Base-by-base conservation (phyloP, 2,888 invertebrate genomes). In the Yponomeuta plumbellus region DNA sequence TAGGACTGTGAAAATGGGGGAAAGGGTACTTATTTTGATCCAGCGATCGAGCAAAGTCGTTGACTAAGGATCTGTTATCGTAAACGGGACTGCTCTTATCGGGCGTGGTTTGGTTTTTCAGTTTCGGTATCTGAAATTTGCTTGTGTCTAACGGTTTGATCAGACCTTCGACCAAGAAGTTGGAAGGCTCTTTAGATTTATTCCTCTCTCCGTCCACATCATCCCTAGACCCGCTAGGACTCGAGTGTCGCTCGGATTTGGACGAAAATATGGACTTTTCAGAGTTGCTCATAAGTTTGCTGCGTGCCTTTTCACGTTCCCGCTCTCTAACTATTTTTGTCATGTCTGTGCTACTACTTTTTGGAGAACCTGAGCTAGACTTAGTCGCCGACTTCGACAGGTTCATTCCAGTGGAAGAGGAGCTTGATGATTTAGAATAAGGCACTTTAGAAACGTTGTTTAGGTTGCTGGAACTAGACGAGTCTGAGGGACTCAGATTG, bases 71-170 rank as follows among this genome's bases (percentile, higher is more conserved):
- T 8, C 91, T 82, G 68, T 77, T 81, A 70, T 90, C 91, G 71
- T 88, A 90, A 0, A 82, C 80, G 4, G 86, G 83, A 70, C 80
- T 87, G 68, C 81, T 88, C 74, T 92, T 92, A 70, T 92, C 92
- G 11, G 86, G 84, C n/a, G 89, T 84, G 34, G 80, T 85, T 74
- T 90, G 87, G 70, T 89, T 92, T 77, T 91, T 88, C 68, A 97
- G 81, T 84, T 97, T 97, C 0, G 97, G 97, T 75, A 97, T 97
- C 89, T 97, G 97, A 86, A 96, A 97, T 77, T 96, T 97, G 67
- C 95, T 95, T 67, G 94, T 94, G 74, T 97, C 95, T 52, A 95
- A 83, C 11, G 95, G 94, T 76, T 96, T 96, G 74, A 95, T 95
- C 67, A 96, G 88, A 11, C 96, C 95, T 75, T 96, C 96, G 75